These are phyloP conservation scores for Dipodomys merriami DNA, from an alignment of 2,113 vertebrate genomes.

Conservation along the genomic window DNA sequence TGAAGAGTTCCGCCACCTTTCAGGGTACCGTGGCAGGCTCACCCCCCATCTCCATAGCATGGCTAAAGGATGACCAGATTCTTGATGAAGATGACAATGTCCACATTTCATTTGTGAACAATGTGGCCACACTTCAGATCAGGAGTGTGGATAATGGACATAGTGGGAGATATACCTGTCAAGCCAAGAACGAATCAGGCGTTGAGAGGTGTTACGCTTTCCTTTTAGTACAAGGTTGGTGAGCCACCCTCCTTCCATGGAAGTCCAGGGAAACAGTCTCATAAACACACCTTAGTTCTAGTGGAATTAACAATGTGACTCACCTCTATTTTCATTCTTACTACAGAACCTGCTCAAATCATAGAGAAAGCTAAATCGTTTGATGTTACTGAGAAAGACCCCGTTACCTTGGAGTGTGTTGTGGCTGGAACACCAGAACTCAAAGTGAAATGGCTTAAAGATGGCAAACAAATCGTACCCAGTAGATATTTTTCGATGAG, in stretches of 20 bases:
- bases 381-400: conserved; percentile 95
- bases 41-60: conserved; percentile 92
- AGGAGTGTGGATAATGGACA: conserved; percentile 88
- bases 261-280: not conserved
- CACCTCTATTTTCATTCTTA: conserved; percentile 76
- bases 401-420: conserved; percentile 95
- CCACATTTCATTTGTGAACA: conserved; percentile 90
- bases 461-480: conserved; percentile 93
- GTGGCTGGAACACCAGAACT: conserved; percentile 97
- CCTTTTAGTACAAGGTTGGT: conserved; percentile 96
- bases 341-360: conserved; percentile 94
- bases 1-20: conserved; percentile 92
- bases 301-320: conserved; percentile 18
- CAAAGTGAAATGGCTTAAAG: conserved; percentile 95
- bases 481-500: conserved; percentile 95
- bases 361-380: conserved; percentile 94
- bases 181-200: conserved; percentile 96
- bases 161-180: conserved; percentile 94
- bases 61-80: conserved; percentile 97
- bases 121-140: conserved; percentile 90
- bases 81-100: conserved; percentile 92
- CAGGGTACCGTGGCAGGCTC: conserved; percentile 91
- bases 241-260: conserved; percentile 27
- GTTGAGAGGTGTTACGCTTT: conserved; percentile 93
- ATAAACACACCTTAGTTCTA: not conserved